Conservation (phyloP, 2,797 vertebrate genomes). For the Poeciliopsis infans region DNA sequence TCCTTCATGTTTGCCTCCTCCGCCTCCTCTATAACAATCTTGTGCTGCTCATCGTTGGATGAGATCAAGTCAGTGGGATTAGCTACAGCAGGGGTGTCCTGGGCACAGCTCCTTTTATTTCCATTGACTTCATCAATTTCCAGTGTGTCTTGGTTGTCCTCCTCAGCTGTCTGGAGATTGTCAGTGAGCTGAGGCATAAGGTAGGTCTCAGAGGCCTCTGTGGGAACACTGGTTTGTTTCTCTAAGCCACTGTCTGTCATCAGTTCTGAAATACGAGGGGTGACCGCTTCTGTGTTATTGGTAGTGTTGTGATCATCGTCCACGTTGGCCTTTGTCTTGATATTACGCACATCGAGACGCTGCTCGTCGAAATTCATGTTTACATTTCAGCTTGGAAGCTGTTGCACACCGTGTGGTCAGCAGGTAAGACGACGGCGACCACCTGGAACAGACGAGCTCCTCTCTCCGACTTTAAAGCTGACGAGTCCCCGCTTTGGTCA, state of each 20-base stretch:
- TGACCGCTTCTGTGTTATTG: slow-evolving; percentile 72
- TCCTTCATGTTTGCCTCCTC: slow-evolving; percentile 54
- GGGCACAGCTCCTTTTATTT: slow-evolving; percentile 65
- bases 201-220: slow-evolving; percentile 64
- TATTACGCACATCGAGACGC: slow-evolving; percentile 82
- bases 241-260: slow-evolving; percentile 68
- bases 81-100: slow-evolving; percentile 35
- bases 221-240: slow-evolving; percentile 63
- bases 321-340: slow-evolving; percentile 73
- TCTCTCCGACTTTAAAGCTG: slow-evolving; percentile 14
- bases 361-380: slow-evolving; percentile 84
- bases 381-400: slow-evolving; percentile 71
- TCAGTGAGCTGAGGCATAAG: slow-evolving; percentile 73
- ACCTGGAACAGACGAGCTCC: slow-evolving; percentile 41
- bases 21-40: slow-evolving; percentile 37
- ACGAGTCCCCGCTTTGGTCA: slow-evolving; percentile 15
- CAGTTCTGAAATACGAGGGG: slow-evolving; percentile 72
- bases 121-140: slow-evolving; percentile 77
- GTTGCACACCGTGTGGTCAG: slow-evolving; percentile 54
- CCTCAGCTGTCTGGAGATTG: slow-evolving; percentile 64
- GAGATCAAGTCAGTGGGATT: slow-evolving; percentile 62
- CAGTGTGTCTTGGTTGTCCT: slow-evolving; percentile 72
- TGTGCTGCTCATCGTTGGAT: slow-evolving; percentile 64
- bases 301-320: slow-evolving; percentile 67
- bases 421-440: slow-evolving; percentile 56